Evolutionary conservation across 2,888 invertebrate genomes (phyloP).

Genomic region (Falcaria lacertinaria): DNA sequence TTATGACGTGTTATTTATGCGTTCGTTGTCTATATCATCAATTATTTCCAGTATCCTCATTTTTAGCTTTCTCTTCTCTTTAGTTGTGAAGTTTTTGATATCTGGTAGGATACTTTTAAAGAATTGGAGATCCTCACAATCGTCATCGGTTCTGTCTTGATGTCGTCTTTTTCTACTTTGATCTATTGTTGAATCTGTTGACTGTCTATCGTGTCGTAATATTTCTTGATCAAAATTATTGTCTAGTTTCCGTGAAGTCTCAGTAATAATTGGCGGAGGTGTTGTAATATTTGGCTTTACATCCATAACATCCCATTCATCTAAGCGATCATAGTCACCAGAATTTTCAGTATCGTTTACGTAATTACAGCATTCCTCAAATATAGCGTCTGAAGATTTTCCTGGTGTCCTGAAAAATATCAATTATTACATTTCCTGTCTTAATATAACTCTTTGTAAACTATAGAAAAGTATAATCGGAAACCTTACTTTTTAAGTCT

Average conservation of each 20-base stretch:
- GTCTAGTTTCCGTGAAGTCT: conserved; percentile 2
- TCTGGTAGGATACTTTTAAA: conserved; percentile 76
- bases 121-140: conserved; percentile 57
- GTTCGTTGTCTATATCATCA: conserved; percentile 51
- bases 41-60: conserved; percentile 71
- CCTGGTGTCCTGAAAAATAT: conserved; percentile 4
- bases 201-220: neutral
- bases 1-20: no score
- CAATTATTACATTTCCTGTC: neutral
- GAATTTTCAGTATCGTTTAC: conserved; percentile 13
- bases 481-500: conserved; percentile 29
- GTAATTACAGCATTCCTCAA: conserved; percentile 13
- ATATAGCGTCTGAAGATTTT: conserved; percentile 13
- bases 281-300: conserved; percentile 20
- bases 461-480: no score
- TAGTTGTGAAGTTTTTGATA: conserved; percentile 62
- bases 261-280: neutral
- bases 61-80: conserved; percentile 74
- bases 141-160: conserved; percentile 20
- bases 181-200: no score
- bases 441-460: no score
- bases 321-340: conserved; percentile 14
- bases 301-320: conserved; percentile 21
- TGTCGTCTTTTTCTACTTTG: conserved; percentile 14
- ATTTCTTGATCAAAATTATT: neutral